A percentile compares a stretch with the other conserved stretches of the same genome.
These are phyloP conservation scores for Chrysolina haemoptera DNA, from an alignment of 2,888 invertebrate genomes.

Conservation along the genomic window DNA sequence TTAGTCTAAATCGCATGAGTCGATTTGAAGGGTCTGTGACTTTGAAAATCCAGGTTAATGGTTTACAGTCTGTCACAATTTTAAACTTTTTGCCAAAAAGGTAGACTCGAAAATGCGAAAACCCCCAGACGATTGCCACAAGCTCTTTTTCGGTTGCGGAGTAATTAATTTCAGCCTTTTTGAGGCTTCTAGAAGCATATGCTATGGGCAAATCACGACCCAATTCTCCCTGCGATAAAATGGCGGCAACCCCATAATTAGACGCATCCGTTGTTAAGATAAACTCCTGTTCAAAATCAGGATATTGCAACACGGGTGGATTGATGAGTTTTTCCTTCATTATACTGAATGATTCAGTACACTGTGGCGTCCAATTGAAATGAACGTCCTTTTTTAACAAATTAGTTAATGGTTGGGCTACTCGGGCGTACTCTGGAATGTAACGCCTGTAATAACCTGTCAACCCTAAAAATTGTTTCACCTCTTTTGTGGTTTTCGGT, in stretches of 20 bases:
- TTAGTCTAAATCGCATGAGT: too few species aligned
- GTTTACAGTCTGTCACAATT: too few species aligned
- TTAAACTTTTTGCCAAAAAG: too few species aligned
- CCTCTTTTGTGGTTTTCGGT: not conserved
- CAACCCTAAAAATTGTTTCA: too few species aligned
- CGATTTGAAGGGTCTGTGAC: too few species aligned
- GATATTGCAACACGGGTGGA: slow-evolving; percentile 46
- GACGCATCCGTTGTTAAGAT: slow-evolving; percentile 60
- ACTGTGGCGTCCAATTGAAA: not conserved
- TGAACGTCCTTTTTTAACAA: not conserved
- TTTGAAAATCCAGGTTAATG: too few species aligned
- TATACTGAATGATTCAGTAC: not conserved
- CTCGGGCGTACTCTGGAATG: too few species aligned
- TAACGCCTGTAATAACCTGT: not conserved
- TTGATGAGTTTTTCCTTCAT: slow-evolving; percentile 23
- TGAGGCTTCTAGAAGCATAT: not conserved
- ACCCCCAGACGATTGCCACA: too few species aligned
- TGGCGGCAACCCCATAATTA: slow-evolving; percentile 55
- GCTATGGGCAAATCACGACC: slow-evolving; percentile 60
- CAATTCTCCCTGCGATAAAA: slow-evolving; percentile 58
- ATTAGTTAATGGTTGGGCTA: too few species aligned
- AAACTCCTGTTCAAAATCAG: slow-evolving; percentile 57
- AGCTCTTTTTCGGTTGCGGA: too few species aligned
- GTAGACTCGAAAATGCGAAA: slow-evolving; percentile 63
- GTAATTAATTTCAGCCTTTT: slow-evolving; percentile 41